These are phyloP conservation scores for Eledone cirrhosa DNA, from an alignment of 2,888 invertebrate genomes.

Conservation along the genomic window DNA sequence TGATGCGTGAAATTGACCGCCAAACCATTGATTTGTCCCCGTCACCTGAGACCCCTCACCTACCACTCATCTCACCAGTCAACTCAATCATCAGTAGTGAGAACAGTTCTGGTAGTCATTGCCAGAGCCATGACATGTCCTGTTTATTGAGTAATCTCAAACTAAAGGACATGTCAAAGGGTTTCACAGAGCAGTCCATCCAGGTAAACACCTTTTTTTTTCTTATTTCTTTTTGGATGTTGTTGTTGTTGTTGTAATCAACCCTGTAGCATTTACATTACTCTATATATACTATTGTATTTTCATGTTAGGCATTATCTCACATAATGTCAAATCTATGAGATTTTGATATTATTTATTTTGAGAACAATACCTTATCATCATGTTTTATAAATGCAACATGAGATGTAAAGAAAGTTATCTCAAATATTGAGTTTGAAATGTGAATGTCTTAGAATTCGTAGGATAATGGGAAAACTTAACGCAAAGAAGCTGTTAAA, in stretches of 20 bases:
- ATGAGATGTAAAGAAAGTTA: background rate
- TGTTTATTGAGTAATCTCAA: background rate
- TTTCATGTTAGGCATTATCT: too few species aligned
- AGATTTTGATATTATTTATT: background rate
- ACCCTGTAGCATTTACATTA: too few species aligned
- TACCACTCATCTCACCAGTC: constrained; percentile 54
- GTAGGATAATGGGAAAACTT: too few species aligned
- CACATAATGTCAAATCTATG: background rate
- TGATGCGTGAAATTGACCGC: constrained; percentile 51
- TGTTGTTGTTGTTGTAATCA: background rate
- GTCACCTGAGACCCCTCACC: constrained; percentile 55
- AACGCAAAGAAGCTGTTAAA: too few species aligned
- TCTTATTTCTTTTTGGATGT: background rate
- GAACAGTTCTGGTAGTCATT: constrained; percentile 44
- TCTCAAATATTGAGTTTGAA: too few species aligned
- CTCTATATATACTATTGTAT: too few species aligned
- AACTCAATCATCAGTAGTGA: constrained; percentile 41
- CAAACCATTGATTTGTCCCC: constrained; percentile 59
- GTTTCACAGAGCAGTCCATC: constrained; percentile 23
- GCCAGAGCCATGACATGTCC: background rate
- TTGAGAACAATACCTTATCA: background rate
- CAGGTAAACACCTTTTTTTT: background rate
- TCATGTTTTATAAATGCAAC: background rate
- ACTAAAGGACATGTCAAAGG: background rate
- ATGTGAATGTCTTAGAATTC: too few species aligned